A percentile compares a stretch with the other conserved stretches of the same genome.
phyloP scores from a whole-genome alignment of 1,140 invertebrate genomes.

The Heterodera schachtii region DNA sequence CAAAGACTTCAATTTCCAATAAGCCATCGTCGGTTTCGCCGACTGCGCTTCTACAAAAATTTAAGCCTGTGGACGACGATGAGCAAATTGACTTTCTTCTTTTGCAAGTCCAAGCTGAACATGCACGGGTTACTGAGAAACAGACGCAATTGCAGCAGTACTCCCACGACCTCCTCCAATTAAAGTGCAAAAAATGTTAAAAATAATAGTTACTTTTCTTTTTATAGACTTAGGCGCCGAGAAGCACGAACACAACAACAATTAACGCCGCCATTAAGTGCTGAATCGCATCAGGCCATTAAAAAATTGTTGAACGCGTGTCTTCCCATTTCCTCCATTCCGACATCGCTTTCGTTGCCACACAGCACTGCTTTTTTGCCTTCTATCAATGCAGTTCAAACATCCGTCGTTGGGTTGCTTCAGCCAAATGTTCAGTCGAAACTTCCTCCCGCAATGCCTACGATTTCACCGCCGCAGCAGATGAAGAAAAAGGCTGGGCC shows the following conservation, averaged over 20 bases:
- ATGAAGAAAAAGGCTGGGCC: constrained; percentile 38
- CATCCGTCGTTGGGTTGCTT: neutral
- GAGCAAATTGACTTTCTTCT: constrained; percentile 53
- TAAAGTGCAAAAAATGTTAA: constrained; percentile 32
- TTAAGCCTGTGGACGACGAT: constrained; percentile 52
- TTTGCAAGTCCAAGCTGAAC: constrained; percentile 50
- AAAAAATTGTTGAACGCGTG: constrained; percentile 27
- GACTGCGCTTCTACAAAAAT: neutral
- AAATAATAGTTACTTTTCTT: constrained; percentile 31
- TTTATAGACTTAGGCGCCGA: constrained; percentile 45
- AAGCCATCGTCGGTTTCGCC: constrained; percentile 26
- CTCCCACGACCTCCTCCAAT: constrained; percentile 38
- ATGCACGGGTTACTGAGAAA: constrained; percentile 35
- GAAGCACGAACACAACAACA: constrained; percentile 37
- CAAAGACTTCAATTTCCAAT: neutral
- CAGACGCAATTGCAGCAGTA: constrained; percentile 49
- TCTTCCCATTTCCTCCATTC: constrained; percentile 11
- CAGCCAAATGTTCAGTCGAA: constrained; percentile 21
- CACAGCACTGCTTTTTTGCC: constrained; percentile 10
- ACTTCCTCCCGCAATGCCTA: constrained; percentile 24
- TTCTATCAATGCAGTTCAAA: neutral
- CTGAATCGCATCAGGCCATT: constrained; percentile 43
- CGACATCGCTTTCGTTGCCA: constrained; percentile 3
- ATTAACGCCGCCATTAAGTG: constrained; percentile 36
- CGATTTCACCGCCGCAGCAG: constrained; percentile 23